These are phyloP conservation scores for Ruditapes philippinarum DNA, from an alignment of 1,140 invertebrate species.

Conservation along the genomic window DNA sequence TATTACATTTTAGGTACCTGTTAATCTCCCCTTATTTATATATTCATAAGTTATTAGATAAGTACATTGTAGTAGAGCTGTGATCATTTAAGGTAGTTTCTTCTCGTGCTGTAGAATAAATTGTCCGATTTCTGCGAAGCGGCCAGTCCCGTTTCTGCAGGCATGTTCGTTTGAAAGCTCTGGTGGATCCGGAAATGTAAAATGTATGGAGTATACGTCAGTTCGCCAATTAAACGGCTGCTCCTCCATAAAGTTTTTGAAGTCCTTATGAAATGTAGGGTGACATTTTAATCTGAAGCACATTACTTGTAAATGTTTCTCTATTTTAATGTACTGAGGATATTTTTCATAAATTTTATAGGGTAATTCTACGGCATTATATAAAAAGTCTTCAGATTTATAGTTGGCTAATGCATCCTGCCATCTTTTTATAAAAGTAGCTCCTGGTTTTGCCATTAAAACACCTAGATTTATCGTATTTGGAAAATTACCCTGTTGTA, in stretches of 20 bases:
- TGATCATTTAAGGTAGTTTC: no score
- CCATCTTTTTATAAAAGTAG: constrained; percentile 78
- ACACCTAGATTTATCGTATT: constrained; percentile 81
- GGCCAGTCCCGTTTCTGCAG: constrained; percentile 61
- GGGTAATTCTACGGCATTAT: constrained; percentile 79
- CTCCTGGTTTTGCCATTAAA: constrained; percentile 77
- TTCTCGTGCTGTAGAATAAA: constrained; percentile 71
- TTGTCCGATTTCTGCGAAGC: constrained; percentile 79
- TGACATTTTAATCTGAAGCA: constrained; percentile 81
- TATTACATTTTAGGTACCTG: no score
- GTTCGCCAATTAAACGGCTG: constrained; percentile 79
- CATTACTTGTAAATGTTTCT: constrained; percentile 77
- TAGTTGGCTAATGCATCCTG: constrained; percentile 76
- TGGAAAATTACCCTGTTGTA: constrained; percentile 72
- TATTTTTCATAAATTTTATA: constrained; percentile 81
- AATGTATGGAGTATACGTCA: constrained; percentile 80
- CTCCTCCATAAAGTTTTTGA: constrained; percentile 68
- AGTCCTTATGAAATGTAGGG: constrained; percentile 76
- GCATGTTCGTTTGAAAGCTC: constrained; percentile 70
- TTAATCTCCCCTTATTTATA: no score
- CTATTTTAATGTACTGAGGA: constrained; percentile 76
- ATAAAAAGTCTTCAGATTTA: constrained; percentile 77
- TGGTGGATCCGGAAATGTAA: constrained; percentile 79
- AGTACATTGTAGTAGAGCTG: no score
- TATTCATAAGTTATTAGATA: no score